phyloP scores from a whole-genome alignment of 1,140 invertebrate species.

The Globodera rostochiensis region DNA sequence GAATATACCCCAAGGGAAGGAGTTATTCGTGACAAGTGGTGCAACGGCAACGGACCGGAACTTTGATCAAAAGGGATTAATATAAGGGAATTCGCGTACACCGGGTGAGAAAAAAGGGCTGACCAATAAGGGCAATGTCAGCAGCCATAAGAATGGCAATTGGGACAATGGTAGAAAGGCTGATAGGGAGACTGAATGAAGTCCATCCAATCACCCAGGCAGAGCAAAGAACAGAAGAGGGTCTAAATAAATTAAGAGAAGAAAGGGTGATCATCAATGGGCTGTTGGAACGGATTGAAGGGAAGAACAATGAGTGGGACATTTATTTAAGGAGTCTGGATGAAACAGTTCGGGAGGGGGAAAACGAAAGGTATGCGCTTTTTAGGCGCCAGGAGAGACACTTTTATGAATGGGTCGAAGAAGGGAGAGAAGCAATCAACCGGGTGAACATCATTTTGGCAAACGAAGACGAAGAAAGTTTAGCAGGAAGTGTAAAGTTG shows the following conservation, averaged over 20 bases:
- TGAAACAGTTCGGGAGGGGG: neutral
- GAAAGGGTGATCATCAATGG: neutral
- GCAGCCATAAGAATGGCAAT: no score
- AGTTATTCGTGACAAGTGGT: no score
- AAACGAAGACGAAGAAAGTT: neutral
- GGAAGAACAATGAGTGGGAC: neutral
- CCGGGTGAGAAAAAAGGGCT: no score
- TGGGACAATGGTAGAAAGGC: no score
- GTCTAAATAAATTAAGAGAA: no score
- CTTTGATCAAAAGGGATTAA: no score
- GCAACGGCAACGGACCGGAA: no score
- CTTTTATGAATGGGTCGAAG: neutral
- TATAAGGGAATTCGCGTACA: no score
- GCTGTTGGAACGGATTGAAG: neutral
- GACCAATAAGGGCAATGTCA: no score
- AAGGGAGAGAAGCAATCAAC: neutral
- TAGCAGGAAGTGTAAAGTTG: neutral
- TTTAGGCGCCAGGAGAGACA: neutral
- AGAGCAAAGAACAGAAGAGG: no score
- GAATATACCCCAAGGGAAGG: neutral
- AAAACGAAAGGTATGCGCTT: neutral
- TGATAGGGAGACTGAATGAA: no score
- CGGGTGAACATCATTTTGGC: neutral
- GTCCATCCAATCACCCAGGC: no score
- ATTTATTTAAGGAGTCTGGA: neutral